Conservation (phyloP, 2,113 vertebrate species). For the Bos indicus region DNA sequence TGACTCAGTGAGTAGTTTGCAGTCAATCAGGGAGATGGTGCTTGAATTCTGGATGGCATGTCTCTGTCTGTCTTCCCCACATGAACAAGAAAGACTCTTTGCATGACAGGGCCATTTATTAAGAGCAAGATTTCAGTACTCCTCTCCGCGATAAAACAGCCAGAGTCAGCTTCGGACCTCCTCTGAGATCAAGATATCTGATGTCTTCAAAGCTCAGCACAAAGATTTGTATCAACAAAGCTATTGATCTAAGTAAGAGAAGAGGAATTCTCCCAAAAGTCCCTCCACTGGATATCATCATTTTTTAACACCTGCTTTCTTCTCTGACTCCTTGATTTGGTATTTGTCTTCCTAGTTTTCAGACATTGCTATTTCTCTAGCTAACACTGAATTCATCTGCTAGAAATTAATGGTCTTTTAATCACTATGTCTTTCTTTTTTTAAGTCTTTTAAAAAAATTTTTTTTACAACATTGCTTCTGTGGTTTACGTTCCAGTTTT, state of each 20-base stretch:
- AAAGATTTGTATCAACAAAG: conserved; percentile 20
- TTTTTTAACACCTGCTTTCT: conserved; percentile 13
- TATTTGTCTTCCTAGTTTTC: conserved; percentile 4
- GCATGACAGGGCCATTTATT: conserved; percentile 35
- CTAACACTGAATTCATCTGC: not conserved
- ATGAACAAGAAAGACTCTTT: not conserved
- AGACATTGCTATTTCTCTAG: not conserved
- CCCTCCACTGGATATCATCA: not conserved
- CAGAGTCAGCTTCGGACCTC: not conserved
- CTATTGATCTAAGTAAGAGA: conserved; percentile 40
- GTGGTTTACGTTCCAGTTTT: not conserved
- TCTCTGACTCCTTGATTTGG: not conserved
- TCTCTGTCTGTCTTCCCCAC: not conserved
- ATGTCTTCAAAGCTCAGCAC: not conserved
- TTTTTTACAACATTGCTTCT: not conserved
- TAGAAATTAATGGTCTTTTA: not conserved
- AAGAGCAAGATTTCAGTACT: not conserved
- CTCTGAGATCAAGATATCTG: not conserved
- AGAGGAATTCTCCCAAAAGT: not conserved
- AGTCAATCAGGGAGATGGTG: conserved; percentile 24
- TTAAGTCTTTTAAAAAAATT: not conserved
- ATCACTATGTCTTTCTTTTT: not conserved
- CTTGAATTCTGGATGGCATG: not conserved
- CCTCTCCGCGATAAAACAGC: not conserved
- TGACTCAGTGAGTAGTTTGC: not conserved